Percentiles rank a stretch among this genome's conserved stretches.
Evolutionary conservation across 2,113 vertebrate species (phyloP).

Genomic region (Drymodes brunneopygia): DNA sequence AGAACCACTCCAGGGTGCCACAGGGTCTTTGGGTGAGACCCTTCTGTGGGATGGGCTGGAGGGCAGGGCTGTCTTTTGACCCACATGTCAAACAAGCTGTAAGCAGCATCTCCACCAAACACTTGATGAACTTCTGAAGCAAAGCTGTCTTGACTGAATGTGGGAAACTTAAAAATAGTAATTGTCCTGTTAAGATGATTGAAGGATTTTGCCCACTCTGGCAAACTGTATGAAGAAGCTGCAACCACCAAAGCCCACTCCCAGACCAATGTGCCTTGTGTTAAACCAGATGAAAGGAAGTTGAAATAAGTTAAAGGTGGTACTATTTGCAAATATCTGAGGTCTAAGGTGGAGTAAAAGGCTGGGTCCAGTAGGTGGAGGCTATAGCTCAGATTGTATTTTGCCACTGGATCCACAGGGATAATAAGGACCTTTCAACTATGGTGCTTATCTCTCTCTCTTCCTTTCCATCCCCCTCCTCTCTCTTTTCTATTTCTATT

Average conservation of each 20-base stretch:
- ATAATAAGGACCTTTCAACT: background rate
- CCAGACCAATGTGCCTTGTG: background rate
- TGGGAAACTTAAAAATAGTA: background rate
- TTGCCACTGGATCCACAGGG: background rate
- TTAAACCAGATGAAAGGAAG: background rate
- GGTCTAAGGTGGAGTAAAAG: background rate
- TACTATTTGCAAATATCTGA: background rate
- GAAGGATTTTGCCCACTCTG: background rate
- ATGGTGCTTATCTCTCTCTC: background rate
- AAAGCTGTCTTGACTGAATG: background rate
- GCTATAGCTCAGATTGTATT: background rate
- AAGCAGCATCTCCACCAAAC: background rate
- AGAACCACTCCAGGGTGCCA: background rate
- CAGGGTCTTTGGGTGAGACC: background rate
- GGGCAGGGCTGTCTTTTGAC: background rate
- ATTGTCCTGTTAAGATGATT: no score
- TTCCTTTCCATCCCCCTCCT: background rate
- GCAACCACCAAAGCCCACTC: background rate
- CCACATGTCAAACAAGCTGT: background rate
- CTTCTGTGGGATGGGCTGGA: fast-evolving
- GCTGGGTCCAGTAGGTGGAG: no score
- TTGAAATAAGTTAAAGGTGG: background rate
- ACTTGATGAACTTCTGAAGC: background rate
- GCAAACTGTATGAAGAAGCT: background rate
- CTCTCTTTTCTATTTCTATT: background rate